A percentile compares a stretch with the other conserved stretches of the same genome.
These are phyloP conservation scores for Remorina albescens DNA, from an alignment of 2,797 vertebrate genomes.

Conservation along the genomic window DNA sequence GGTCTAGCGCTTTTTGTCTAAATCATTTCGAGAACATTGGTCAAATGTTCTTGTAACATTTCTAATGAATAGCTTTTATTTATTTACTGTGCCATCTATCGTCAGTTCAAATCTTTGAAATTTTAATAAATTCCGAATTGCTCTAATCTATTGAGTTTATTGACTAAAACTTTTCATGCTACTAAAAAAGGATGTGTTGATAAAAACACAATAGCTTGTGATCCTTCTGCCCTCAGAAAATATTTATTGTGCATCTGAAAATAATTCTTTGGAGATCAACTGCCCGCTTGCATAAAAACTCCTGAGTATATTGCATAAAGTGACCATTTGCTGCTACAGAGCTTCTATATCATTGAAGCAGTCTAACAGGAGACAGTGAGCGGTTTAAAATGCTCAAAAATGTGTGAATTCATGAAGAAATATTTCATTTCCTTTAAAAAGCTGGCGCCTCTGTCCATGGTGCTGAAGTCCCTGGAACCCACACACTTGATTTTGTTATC, in stretches of 20 bases:
- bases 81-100: neutral
- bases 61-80: neutral
- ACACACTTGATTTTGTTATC: slow-evolving; percentile 6
- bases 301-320: neutral
- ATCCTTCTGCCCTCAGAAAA: slow-evolving; percentile 11
- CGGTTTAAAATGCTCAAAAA: neutral
- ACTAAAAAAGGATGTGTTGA: neutral
- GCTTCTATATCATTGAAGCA: neutral
- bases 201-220: neutral
- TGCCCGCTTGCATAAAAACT: neutral
- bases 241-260: neutral
- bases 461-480: slow-evolving; percentile 71
- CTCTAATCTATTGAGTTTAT: neutral
- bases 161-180: neutral
- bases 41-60: neutral
- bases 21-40: neutral
- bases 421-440: neutral
- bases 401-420: neutral
- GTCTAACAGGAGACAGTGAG: neutral
- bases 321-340: neutral
- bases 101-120: slow-evolving; percentile 3
- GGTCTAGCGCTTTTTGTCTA: neutral
- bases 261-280: neutral
- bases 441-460: slow-evolving; percentile 78
- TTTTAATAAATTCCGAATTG: neutral